Conservation (phyloP, 2,797 vertebrate species). For the Lophura swinhoii region DNA sequence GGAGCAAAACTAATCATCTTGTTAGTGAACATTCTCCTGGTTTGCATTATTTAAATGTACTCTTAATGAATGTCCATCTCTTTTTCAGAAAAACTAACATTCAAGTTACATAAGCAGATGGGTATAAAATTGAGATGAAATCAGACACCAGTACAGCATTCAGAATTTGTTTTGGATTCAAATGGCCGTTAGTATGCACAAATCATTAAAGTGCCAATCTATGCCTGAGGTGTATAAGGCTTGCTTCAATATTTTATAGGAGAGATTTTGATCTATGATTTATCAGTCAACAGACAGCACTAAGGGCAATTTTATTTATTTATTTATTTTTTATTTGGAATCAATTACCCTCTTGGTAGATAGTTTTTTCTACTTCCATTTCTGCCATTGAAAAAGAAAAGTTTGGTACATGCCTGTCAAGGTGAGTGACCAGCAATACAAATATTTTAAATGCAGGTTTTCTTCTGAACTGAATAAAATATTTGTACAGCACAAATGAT, state of each 20-base stretch:
- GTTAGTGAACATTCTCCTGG: background rate
- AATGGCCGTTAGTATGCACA: slow-evolving; percentile 66
- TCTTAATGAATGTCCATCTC: background rate
- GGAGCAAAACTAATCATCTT: background rate
- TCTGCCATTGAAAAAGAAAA: slow-evolving; percentile 5
- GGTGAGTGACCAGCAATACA: slow-evolving; percentile 52
- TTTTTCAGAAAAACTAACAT: background rate
- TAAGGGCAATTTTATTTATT: slow-evolving; percentile 13
- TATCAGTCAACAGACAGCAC: slow-evolving; percentile 74
- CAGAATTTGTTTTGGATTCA: slow-evolving; percentile 71
- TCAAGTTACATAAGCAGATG: slow-evolving; percentile 36
- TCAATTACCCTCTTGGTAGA: slow-evolving; percentile 66
- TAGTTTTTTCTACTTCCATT: slow-evolving; percentile 51
- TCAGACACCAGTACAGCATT: slow-evolving; percentile 30
- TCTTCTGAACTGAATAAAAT: slow-evolving; percentile 41
- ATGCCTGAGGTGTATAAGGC: slow-evolving; percentile 44
- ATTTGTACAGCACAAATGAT: background rate
- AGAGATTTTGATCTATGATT: slow-evolving; percentile 81
- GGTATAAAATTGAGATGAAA: slow-evolving; percentile 53
- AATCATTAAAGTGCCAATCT: slow-evolving; percentile 68
- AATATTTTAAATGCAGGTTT: slow-evolving; percentile 16
- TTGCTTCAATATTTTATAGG: slow-evolving; percentile 78
- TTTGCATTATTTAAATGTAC: background rate
- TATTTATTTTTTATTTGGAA: slow-evolving; percentile 50
- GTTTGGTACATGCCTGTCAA: slow-evolving; percentile 31